Evolutionary conservation across 2,888 invertebrate genomes (phyloP).

Genomic region (Strigamia maritima): DNA sequence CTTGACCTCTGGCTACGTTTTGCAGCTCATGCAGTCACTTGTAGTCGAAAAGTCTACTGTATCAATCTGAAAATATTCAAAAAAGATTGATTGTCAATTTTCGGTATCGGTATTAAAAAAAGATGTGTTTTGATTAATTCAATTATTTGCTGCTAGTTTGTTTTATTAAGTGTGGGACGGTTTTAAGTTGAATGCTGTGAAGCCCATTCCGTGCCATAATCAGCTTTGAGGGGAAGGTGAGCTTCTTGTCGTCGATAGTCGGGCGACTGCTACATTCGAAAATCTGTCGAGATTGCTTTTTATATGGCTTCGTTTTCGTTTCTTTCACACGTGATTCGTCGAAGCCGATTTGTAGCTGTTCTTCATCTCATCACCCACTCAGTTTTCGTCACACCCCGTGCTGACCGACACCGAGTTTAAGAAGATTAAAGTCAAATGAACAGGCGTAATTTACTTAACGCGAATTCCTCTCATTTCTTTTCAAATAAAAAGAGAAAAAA

Average conservation of each 20-base stretch:
- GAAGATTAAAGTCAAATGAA: neutral
- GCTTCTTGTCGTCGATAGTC: constrained; percentile 20
- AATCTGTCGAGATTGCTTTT: constrained; percentile 23
- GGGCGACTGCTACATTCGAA: constrained; percentile 11
- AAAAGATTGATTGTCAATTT: too few species aligned
- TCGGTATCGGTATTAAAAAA: neutral
- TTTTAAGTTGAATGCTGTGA: neutral
- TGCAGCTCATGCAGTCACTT: constrained; percentile 4
- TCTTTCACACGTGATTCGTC: constrained; percentile 16
- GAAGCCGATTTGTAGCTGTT: constrained; percentile 16
- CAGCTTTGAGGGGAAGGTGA: constrained; percentile 23
- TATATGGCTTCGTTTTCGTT: constrained; percentile 20
- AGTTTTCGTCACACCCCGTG: neutral
- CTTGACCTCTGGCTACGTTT: constrained; percentile 23
- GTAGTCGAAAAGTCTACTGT: neutral
- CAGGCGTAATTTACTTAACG: neutral
- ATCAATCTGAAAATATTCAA: neutral
- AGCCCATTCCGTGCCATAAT: constrained; percentile 19
- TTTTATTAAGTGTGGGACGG: neutral
- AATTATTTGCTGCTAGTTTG: neutral
- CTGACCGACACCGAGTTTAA: neutral
- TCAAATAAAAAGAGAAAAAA: neutral
- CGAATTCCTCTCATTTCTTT: neutral
- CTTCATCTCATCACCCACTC: constrained; percentile 2
- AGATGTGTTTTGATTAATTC: neutral